Conservation (phyloP, 2,888 invertebrate species). For the Zhengitettix transpicula region DNA sequence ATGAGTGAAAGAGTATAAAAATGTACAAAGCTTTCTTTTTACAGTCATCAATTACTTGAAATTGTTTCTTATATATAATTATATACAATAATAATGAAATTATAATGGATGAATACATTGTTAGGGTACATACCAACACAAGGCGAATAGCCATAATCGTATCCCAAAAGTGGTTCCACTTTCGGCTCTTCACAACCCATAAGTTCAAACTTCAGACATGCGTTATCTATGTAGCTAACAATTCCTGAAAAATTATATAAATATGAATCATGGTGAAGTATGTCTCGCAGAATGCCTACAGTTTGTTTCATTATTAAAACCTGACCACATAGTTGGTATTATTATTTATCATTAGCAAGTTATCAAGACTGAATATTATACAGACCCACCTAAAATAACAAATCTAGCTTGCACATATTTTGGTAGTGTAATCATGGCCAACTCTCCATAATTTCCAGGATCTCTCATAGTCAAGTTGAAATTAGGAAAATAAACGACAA, state of each 20-base stretch:
- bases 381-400: conserved; percentile 49
- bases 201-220: conserved; percentile 87
- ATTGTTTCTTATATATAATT: too few relatives aligned
- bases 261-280: too few relatives aligned
- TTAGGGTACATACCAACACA: conserved; percentile 52
- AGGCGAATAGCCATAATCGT: conserved; percentile 83
- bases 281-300: not conserved
- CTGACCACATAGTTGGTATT: too few relatives aligned
- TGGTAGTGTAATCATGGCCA: conserved; percentile 89
- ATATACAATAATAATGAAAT: not conserved
- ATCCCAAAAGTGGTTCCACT: conserved; percentile 69
- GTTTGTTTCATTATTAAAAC: not conserved
- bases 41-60: too few relatives aligned
- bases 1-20: too few relatives aligned
- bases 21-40: too few relatives aligned
- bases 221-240: conserved; percentile 92
- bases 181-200: conserved; percentile 88
- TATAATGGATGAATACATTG: not conserved
- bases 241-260: conserved; percentile 39
- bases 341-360: too few relatives aligned
- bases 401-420: conserved; percentile 88
- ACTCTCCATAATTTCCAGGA: conserved; percentile 91
- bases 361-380: not conserved
- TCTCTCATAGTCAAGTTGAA: conserved; percentile 88
- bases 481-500: conserved; percentile 93